These are phyloP conservation scores for Tympanuchus pallidicinctus DNA, from an alignment of 2,113 vertebrate genomes.

Conservation along the genomic window DNA sequence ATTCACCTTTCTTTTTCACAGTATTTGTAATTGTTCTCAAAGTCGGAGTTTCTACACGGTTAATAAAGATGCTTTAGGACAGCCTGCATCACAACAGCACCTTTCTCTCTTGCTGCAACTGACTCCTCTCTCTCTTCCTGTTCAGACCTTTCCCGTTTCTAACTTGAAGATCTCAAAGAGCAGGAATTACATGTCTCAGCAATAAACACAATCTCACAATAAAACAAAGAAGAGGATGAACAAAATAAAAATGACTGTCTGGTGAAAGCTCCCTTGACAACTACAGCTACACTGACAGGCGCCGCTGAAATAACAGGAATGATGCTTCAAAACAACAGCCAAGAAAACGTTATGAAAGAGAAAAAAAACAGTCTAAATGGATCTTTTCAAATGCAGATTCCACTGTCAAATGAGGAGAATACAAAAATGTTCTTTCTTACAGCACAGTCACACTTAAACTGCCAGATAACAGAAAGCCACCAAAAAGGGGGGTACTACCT, in stretches of 20 bases:
- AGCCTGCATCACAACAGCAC: not conserved
- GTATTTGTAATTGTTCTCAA: not conserved
- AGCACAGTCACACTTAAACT: not conserved
- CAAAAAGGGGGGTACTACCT: not conserved
- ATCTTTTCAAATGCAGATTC: constrained; percentile 65
- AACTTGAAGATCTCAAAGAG: constrained; percentile 40
- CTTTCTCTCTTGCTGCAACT: not conserved
- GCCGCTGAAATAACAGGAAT: constrained; percentile 61
- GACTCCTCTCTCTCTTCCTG: not conserved
- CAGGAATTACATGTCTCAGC: constrained; percentile 45
- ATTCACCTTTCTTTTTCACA: not conserved
- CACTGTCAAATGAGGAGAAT: constrained; percentile 26
- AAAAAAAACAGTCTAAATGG: constrained; percentile 35
- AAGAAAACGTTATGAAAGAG: constrained; percentile 61
- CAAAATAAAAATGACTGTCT: constrained; percentile 51
- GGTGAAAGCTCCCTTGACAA: constrained; percentile 62
- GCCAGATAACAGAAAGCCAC: not conserved
- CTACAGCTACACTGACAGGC: constrained; percentile 59
- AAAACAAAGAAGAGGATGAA: constrained; percentile 48
- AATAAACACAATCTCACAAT: constrained; percentile 52
- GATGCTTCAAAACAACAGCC: constrained; percentile 66
- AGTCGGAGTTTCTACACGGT: not conserved
- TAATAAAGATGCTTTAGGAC: not conserved
- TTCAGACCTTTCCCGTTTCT: constrained; percentile 23
- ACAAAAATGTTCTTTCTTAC: constrained; percentile 37